Evolutionary conservation across 2,888 invertebrate genomes (phyloP).

Genomic region (Epinotia ramella): DNA sequence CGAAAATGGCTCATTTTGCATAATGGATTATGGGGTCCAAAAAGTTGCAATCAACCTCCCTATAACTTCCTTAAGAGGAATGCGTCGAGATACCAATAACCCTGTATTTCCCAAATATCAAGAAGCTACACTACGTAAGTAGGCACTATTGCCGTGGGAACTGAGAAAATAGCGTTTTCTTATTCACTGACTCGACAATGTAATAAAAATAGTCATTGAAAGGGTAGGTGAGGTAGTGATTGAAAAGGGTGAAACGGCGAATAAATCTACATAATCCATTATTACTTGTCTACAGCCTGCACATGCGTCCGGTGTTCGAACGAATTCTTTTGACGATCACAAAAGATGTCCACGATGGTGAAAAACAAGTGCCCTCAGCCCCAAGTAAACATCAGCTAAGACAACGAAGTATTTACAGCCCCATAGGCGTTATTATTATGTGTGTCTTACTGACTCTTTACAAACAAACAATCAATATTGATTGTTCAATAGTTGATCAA

Average conservation of each 20-base stretch:
- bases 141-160: conserved; percentile 8
- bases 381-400: background rate
- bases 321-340: conserved; percentile 6
- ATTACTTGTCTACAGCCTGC: conserved; percentile 14
- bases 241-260: conserved; percentile 41
- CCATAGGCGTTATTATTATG: background rate
- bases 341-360: background rate
- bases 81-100: no score
- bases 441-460: background rate
- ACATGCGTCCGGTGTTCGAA: conserved; percentile 27
- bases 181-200: conserved; percentile 43
- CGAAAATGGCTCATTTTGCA: no score
- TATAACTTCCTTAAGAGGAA: no score
- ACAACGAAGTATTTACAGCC: background rate
- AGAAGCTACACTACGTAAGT: background rate
- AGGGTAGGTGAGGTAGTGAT: conserved; percentile 41
- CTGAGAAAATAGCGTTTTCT: conserved; percentile 38
- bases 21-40: no score
- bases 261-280: conserved; percentile 44
- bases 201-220: conserved; percentile 44
- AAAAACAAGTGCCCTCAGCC: background rate
- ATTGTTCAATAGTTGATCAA: no score
- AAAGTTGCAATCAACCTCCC: no score
- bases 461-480: no score
- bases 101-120: no score